Evolutionary conservation across 2,113 vertebrate genomes (phyloP).

Genomic region (Hepsetus odoe): DNA sequence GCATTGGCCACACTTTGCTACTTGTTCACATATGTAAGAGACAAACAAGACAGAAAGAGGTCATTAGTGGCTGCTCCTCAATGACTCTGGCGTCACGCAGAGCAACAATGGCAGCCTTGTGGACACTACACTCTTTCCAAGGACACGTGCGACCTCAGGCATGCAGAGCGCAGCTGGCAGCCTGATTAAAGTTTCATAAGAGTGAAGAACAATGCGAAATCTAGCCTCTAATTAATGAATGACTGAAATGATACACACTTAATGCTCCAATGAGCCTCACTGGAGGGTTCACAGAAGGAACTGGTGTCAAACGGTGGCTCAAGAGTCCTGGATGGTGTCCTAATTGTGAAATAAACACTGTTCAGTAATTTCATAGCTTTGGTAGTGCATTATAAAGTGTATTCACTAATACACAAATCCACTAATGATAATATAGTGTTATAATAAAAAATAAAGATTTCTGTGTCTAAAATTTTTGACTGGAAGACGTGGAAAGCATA

Average conservation of each 20-base stretch:
- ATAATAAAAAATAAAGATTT: too few relatives aligned
- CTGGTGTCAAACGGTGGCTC: conserved; percentile 9
- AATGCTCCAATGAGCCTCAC: conserved; percentile 48
- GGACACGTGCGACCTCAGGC: conserved; percentile 39
- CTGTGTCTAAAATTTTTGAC: too few relatives aligned
- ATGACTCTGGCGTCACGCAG: conserved; percentile 1
- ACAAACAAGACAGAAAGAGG: neutral
- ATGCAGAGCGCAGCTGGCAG: conserved; percentile 51
- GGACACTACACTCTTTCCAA: conserved; percentile 48
- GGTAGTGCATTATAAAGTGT: too few relatives aligned
- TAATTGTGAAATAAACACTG: neutral
- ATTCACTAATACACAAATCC: too few relatives aligned
- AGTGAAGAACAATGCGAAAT: conserved; percentile 51
- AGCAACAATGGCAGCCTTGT: conserved; percentile 37
- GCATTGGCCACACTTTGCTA: neutral
- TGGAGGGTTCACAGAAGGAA: conserved; percentile 7
- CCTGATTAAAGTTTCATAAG: conserved; percentile 59
- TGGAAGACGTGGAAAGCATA: too few relatives aligned
- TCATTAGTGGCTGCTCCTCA: neutral
- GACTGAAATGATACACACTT: conserved; percentile 36
- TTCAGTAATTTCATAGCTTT: too few relatives aligned
- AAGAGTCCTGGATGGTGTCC: neutral
- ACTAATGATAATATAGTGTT: too few relatives aligned
- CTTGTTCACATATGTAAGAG: conserved; percentile 4
- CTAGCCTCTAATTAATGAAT: conserved; percentile 52